Percentiles rank a stretch among this genome's conserved stretches.
These are phyloP conservation scores for Aphidius gifuensis DNA, from an alignment of 1,140 invertebrate genomes.

Conservation along the genomic window DNA sequence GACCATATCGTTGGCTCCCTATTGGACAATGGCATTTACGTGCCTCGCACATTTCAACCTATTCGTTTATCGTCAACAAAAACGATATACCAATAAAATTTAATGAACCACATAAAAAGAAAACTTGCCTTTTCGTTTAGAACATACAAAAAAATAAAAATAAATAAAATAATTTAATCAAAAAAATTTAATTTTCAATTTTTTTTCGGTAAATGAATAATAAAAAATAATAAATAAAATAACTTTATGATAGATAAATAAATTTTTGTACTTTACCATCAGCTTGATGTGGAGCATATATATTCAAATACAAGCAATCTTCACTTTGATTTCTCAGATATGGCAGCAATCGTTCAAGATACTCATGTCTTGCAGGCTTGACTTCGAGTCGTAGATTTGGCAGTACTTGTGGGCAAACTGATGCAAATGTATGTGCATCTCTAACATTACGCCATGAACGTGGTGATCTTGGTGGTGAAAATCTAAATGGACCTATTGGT, in stretches of 20 bases:
- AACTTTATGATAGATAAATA: not conserved
- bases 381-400: slow-evolving; percentile 61
- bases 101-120: no score
- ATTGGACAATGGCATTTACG: no score
- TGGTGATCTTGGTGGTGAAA: slow-evolving; percentile 79
- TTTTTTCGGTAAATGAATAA: no score
- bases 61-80: no score
- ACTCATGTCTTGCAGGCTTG: slow-evolving; percentile 65
- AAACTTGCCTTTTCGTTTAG: no score
- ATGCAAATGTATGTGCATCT: slow-evolving; percentile 70
- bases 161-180: no score
- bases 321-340: slow-evolving; percentile 79
- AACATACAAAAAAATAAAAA: no score
- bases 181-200: no score
- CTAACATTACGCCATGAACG: slow-evolving; percentile 70
- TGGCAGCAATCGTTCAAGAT: slow-evolving; percentile 67
- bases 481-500: slow-evolving; percentile 76
- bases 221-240: no score
- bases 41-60: no score
- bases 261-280: slow-evolving; percentile 45
- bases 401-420: slow-evolving; percentile 81
- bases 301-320: slow-evolving; percentile 90
- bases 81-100: no score
- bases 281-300: slow-evolving; percentile 80
- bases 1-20: no score